Base-by-base conservation (phyloP, 2,113 vertebrate genomes). In the Charadrius vociferus region DNA sequence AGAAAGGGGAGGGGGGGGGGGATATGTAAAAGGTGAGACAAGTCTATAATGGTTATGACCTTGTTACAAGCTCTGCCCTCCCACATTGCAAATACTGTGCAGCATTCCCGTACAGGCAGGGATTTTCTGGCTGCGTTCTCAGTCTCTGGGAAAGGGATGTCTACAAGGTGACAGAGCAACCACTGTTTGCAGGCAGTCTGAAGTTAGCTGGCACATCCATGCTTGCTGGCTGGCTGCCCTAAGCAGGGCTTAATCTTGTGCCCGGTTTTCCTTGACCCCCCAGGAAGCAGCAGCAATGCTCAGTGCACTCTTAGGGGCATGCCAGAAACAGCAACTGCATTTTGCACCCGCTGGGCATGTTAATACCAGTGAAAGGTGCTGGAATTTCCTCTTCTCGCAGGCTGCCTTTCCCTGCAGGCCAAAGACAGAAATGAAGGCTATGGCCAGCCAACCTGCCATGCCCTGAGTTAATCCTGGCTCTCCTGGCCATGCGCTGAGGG, bases 401-500 rank as follows among this genome's bases (percentile, higher is more conserved):
- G 17, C 72, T 86, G 75, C 47, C 23, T 70, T 72, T 84, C 26
- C 50, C 37, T 50, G 37, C 37, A 92, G 58, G 58, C 18, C 72
- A 83, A 90, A 63, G 36, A 34, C 32, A 80, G 66, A 55, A 90
- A n/a, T 18, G 22, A 73, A 71, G 74, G 45, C 58, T 43, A 34
- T 63, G 34, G 27, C 15, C 45, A 66, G 29, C 11, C 7, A 45
- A 21, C 9, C 10, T 82, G 27, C 22, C 34, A 12, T 82, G n/a
- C 7, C 24, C 45, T 8, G 2, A 4, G 41, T 45, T 53, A 59
- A 53, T 43, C 58, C 71, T 13, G 79, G 58, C 37, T 37, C 32
- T 66, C 32, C 37, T 39, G 26, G 22, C 45, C 34, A 50, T 0
- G 0, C 0, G 0, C 49, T 41, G 36, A 50, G 45, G 27, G 20